A percentile compares a stretch with the other conserved stretches of the same genome.
phyloP scores from a whole-genome alignment of 2,797 vertebrate species.

The Arnoldichthys spilopterus region DNA sequence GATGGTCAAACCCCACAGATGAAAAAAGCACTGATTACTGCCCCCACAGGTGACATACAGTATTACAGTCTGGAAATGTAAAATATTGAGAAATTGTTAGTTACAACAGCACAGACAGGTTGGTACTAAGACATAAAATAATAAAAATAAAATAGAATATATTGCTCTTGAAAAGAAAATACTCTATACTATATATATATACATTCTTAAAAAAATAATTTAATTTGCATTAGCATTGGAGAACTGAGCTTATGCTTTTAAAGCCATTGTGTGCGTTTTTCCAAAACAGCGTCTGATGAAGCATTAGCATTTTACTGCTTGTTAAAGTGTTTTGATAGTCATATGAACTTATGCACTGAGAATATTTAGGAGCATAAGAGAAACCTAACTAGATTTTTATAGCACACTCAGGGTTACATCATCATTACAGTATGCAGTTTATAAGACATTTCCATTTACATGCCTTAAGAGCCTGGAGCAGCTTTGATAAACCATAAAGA shows the following conservation, averaged over 20 bases:
- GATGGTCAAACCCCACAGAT: no score
- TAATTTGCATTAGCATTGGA: background rate
- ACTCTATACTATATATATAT: background rate
- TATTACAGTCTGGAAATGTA: no score
- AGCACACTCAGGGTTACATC: constrained; percentile 20
- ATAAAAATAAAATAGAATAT: no score
- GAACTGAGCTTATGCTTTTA: background rate
- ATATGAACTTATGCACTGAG: constrained; percentile 14
- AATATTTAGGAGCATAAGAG: constrained; percentile 6
- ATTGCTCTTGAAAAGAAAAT: no score
- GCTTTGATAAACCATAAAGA: background rate
- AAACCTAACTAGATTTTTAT: constrained; percentile 16
- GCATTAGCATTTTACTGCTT: constrained; percentile 21
- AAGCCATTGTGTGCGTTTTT: background rate
- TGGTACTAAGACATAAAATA: no score
- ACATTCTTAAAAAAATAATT: background rate
- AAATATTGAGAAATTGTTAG: no score
- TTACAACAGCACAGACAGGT: no score
- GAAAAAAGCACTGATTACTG: no score
- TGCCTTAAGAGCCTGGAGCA: background rate
- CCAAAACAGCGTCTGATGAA: background rate
- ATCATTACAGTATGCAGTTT: constrained; percentile 26
- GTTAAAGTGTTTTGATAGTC: constrained; percentile 23
- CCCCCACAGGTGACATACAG: no score
- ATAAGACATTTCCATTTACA: constrained; percentile 25